Conservation (phyloP, 2,113 vertebrate genomes). For the Mastomys coucha region DNA sequence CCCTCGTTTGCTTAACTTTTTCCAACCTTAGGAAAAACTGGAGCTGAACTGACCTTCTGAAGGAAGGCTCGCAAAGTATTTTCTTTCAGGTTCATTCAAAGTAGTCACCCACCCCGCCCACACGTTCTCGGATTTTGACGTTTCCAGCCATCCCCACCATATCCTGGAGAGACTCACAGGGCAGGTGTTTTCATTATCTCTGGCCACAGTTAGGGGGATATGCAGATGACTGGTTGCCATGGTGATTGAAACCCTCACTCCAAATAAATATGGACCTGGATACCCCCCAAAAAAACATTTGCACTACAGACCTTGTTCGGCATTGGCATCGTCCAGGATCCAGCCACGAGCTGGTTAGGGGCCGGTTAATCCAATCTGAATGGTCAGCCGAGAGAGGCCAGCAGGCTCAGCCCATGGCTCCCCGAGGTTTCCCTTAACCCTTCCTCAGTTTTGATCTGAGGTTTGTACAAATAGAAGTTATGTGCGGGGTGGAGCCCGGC, state of each 20-base stretch:
- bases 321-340: not conserved
- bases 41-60: constrained; percentile 73
- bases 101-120: constrained; percentile 76
- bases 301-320: not conserved
- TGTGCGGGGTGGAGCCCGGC: constrained; percentile 79
- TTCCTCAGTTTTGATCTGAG: constrained; percentile 79
- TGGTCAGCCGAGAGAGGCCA: constrained; percentile 69
- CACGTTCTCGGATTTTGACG: constrained; percentile 73
- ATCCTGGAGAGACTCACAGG: constrained; percentile 71
- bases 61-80: constrained; percentile 78
- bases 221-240: constrained; percentile 9
- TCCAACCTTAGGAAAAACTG: constrained; percentile 82
- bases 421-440: constrained; percentile 80
- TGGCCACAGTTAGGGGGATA: constrained; percentile 32
- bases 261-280: not conserved
- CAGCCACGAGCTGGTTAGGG: constrained; percentile 63
- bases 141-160: constrained; percentile 74
- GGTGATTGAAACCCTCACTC: constrained; percentile 15
- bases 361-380: constrained; percentile 69
- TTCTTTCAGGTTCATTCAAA: constrained; percentile 85
- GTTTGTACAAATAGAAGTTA: constrained; percentile 79
- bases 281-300: constrained; percentile 30
- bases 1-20: constrained; percentile 81
- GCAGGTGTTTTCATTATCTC: constrained; percentile 69
- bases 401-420: constrained; percentile 72